Evolutionary conservation across 2,888 invertebrate genomes (phyloP).

Genomic region (Idaea aversata): DNA sequence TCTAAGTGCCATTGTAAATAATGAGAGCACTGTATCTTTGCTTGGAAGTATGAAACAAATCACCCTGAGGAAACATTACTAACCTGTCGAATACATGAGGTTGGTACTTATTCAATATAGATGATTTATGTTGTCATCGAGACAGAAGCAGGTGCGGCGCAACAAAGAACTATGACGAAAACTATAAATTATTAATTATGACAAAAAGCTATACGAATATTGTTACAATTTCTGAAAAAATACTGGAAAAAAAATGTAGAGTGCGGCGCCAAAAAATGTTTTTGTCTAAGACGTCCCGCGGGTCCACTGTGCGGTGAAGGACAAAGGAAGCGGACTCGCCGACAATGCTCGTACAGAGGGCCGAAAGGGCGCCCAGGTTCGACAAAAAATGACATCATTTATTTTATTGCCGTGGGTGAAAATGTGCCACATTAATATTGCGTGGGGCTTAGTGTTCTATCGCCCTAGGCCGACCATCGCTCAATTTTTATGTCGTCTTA

Average conservation of each 20-base stretch:
- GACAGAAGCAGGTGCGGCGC: slow-evolving; percentile 73
- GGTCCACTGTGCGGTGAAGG: slow-evolving; percentile 50
- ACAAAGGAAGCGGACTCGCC: slow-evolving; percentile 62
- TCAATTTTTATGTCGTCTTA: slow-evolving; percentile 34
- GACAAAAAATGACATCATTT: slow-evolving; percentile 80
- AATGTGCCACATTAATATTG: slow-evolving; percentile 76
- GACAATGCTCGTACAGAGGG: slow-evolving; percentile 58
- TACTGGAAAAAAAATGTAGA: slow-evolving; percentile 46
- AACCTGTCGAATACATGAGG: neutral
- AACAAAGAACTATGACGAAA: slow-evolving; percentile 64
- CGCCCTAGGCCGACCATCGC: slow-evolving; percentile 69
- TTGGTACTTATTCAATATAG: slow-evolving; percentile 20
- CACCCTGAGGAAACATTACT: slow-evolving; percentile 12
- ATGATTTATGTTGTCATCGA: slow-evolving; percentile 60
- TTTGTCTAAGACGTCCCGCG: slow-evolving; percentile 75
- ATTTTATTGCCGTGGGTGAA: slow-evolving; percentile 78
- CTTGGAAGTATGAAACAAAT: slow-evolving; percentile 17
- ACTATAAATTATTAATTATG: slow-evolving; percentile 79
- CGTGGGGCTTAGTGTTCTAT: slow-evolving; percentile 70
- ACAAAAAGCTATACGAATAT: slow-evolving; percentile 48
- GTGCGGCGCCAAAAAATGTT: slow-evolving; percentile 71
- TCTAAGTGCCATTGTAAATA: neutral
- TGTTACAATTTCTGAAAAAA: neutral
- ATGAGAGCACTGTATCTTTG: neutral
- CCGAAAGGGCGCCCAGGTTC: slow-evolving; percentile 66